Base-by-base conservation (phyloP, 92 coral and sea anemone genomes). In the Palythoa heliodiscus region DNA sequence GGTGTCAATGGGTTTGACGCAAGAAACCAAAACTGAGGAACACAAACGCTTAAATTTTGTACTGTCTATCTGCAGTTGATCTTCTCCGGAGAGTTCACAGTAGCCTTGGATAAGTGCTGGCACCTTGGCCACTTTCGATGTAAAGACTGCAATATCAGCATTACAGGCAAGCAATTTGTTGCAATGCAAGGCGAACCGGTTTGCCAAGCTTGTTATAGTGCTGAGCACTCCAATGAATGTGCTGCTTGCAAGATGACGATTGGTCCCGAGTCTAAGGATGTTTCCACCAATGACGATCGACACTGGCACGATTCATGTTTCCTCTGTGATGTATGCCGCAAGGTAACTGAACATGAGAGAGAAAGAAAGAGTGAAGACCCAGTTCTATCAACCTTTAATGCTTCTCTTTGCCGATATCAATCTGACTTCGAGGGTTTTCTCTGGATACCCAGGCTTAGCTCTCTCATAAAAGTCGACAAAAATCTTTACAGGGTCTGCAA, bases 101-200 rank as follows among this genome's bases (percentile, higher is more conserved):
- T 92, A 25, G 98, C 98, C 43, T 92, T 94, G 98, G 92, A 94
- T 81, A 92, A 93, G 77, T 83, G 91, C 85, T 94, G 98, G 98
- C 98, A 94, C 69, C 89, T 94, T 53, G 98, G 98, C 11, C 98
- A 94, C 86, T 94, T 94, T 84, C 89, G 95, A 16, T 94, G 98
- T 76, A 86, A 82, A 60, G 89, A 89, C 7, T 94, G 98, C 87
- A 92, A 94, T 83, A 82, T 89, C 86, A 94, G 98, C 76, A 94
- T 94, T 68, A 94, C 98, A n/a, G 98, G 98, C 92, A 93, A 91
- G 87, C 98, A 94, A 89, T 94, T 94, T 82, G 87, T 94, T 61
- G 98, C 90, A 15, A 75, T 23, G 57, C 91, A 92, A 22, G 98
- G 89, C 77, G 86, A 94, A 78, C 95, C 98, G 20, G 93, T 94